Evolutionary conservation across 1,140 invertebrate species (phyloP), one percentile per base, ranked within the genome.

Genomic region (Melitaea cinxia): DNA sequence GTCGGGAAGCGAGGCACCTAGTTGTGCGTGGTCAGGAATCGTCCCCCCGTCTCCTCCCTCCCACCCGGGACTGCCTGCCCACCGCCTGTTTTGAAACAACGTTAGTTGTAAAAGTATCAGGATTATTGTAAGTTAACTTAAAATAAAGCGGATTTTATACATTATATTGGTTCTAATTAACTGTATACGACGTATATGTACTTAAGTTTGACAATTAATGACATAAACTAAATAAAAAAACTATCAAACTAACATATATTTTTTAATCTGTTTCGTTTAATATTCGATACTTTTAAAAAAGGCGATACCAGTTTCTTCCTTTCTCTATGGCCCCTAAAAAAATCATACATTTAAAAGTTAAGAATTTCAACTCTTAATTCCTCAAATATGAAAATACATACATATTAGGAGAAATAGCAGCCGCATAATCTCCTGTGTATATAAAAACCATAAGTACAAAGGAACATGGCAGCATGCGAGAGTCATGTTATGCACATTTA

Each of bases 11-110:
- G 72, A 66, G 49, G 66, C 68, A 70, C 70, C 72, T 74, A 72
- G 85, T 86, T 90, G 84, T 80, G 78, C 78, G 72, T 87, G 87
- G 87, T 90, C 85, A 90, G 83, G 87, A 78, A 66, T 78, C 60
- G 49, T 53, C 26, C 65, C 71, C 70, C 73, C 67, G 52, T 65
- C 47, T 55, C 23, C 59, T 70, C 63, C 58, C 35, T 56, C 45
- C 52, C 26, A 19, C 63, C 30, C 60, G 73, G 71, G 74, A 72
- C 52, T 72, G 73, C 65, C 73, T 61, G 55, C 58, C 50, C 65
- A 33, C 60, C 39, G 19, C 37, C 26, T 54, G 55, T 19, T 33
- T 42, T 37, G n/a, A 61, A 61, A 53, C 50, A 49, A 33, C 59
- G 35, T 53, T 53, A 61, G n/a, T 61, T 53, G 35, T 61, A n/a